Evolutionary conservation across 2,888 invertebrate genomes (phyloP), one percentile per base, ranked within the genome.

Genomic region (Sinodicranocentrus sp.): DNA sequence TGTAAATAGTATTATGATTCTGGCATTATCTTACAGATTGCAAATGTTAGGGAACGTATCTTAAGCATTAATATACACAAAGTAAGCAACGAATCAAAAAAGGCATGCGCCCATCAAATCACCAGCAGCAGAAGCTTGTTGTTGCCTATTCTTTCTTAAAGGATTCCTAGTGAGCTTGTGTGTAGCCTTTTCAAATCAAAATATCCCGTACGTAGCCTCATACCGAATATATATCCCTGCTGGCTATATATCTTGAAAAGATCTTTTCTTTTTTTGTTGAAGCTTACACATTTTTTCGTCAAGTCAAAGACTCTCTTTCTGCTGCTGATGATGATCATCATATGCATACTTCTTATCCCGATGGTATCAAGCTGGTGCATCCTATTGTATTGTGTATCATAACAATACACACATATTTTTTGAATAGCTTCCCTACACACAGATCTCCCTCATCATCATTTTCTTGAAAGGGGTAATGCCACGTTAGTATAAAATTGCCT

Each of bases 31-130:
- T n/a, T n/a, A n/a, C n/a, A n/a, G n/a, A n/a, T n/a, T n/a, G n/a
- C n/a, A n/a, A n/a, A n/a, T n/a, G n/a, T n/a, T n/a, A n/a, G n/a
- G n/a, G n/a, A n/a, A n/a, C n/a, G n/a, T n/a, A n/a, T n/a, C n/a
- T n/a, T n/a, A n/a, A n/a, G n/a, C n/a, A n/a, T n/a, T n/a, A n/a
- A n/a, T n/a, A n/a, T n/a, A n/a, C n/a, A n/a, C n/a, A n/a, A n/a
- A n/a, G n/a, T n/a, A n/a, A n/a, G n/a, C n/a, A 26, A 59, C 59
- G 26, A 23, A 19, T 52, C n/a, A 52, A 19, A 59, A n/a, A 21
- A 59, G 59, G 59, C 59, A 59, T 59, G 59, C 25, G 59, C 59
- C 59, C 59, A 59, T 59, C 59, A 59, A 59, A 59, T 23, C 59
- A 23, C 26, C 23, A 25, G 8, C 23, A 25, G 8, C 59, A 59